Base-by-base conservation (phyloP, 2,113 vertebrate genomes). In the Galbula dea region DNA sequence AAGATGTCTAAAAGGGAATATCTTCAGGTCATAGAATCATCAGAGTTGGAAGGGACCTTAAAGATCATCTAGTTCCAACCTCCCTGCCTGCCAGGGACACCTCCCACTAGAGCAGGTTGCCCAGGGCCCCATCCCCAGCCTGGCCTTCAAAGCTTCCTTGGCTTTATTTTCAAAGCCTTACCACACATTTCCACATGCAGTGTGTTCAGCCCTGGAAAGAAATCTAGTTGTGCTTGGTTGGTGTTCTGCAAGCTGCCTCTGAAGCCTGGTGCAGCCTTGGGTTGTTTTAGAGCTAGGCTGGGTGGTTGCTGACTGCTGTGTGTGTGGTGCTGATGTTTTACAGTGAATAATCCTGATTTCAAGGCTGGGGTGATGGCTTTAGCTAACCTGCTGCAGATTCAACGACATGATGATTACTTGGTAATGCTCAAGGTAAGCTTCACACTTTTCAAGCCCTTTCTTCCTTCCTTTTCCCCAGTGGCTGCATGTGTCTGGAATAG, bases 351-450 rank as follows among this genome's bases (percentile, higher is more conserved):
- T 88, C 99, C 99, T 6, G 99, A 99, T 90, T 99, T 99, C 92
- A 99, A 99, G 97, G 99, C 99, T 61, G 99, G 99, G 13, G 99
- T 99, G 68, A 98, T 98, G 84, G 99, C 99, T 95, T 97, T 99
- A 94, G 98, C 98, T 21, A 99, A 99, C 91, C 98, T 99, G 54
- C 98, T 99, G 20, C 99, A 99, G 89, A 98, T 99, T 55, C 99
- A 99, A 29, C 97, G 98, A 5, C 99, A 99, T 4, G 99, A 99
- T 21, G 99, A 99, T 97, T 99, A 99, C 82, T 95, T 99, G 97
- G 97, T 99, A 30, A 99, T 99, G 99, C 98, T 99, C 39, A 99
- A 99, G 98, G 99, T 99, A 92, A 98, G 97, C 69, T 66, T 54
- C 41, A 11, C 48, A 6, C 21, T 59, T 82, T 67, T 20, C 32